phyloP scores from a whole-genome alignment of 2,888 invertebrate genomes.

The Erpobdella octoculata region DNA sequence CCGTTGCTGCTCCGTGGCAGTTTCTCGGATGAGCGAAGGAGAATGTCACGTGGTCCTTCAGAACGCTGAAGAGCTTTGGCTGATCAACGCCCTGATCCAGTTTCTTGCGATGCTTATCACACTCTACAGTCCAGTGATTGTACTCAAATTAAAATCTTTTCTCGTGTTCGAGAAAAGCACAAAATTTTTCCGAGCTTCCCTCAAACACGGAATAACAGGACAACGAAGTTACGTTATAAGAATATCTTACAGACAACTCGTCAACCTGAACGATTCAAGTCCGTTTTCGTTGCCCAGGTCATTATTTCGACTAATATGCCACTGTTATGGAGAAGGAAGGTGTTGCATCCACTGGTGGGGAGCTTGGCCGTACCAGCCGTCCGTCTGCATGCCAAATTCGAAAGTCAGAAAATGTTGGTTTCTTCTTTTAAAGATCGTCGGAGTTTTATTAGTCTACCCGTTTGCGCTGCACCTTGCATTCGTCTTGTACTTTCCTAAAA shows the following conservation, averaged over 20 bases:
- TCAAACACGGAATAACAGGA: slow-evolving; percentile 40
- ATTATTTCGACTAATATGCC: slow-evolving; percentile 36
- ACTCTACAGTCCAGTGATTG: slow-evolving; percentile 37
- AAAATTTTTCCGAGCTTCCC: slow-evolving; percentile 39
- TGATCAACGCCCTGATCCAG: slow-evolving; percentile 33
- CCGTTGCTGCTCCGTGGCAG: slow-evolving; percentile 36
- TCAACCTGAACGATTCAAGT: slow-evolving; percentile 37
- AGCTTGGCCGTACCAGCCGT: slow-evolving; percentile 38
- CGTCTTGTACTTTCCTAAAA: slow-evolving; percentile 35
- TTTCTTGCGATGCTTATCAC: slow-evolving; percentile 36
- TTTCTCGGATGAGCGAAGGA: background rate
- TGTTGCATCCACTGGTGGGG: slow-evolving; percentile 40
- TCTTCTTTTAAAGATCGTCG: slow-evolving; percentile 34
- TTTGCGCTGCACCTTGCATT: slow-evolving; percentile 34
- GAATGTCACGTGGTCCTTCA: slow-evolving; percentile 3
- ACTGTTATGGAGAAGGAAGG: slow-evolving; percentile 40
- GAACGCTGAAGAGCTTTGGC: slow-evolving; percentile 27
- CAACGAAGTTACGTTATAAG: slow-evolving; percentile 40
- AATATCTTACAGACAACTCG: slow-evolving; percentile 38
- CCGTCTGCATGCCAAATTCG: slow-evolving; percentile 30
- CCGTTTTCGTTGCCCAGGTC: slow-evolving; percentile 38
- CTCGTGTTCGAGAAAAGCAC: slow-evolving; percentile 36
- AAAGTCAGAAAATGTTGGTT: slow-evolving; percentile 34
- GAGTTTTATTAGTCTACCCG: slow-evolving; percentile 36
- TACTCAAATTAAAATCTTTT: slow-evolving; percentile 35